Conservation (phyloP, 1,140 invertebrate species). For the Diorhabda carinulata region DNA sequence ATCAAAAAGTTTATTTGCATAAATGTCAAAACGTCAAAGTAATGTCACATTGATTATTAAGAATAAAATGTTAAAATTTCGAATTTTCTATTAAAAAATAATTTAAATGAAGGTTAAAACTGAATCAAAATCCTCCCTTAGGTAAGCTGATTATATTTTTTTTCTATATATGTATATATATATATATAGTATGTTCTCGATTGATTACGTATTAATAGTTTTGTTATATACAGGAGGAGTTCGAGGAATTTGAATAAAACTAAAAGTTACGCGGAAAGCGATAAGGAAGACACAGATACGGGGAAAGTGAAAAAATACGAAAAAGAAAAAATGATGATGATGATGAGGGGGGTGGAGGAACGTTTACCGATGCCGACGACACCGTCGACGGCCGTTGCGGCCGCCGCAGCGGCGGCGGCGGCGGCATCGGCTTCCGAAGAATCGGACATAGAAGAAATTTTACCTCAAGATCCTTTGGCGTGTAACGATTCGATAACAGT, state of each 20-base stretch:
- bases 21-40: too few species aligned
- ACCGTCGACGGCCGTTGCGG: conserved; percentile 14
- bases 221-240: conserved; percentile 47
- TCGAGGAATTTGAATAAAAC: conserved; percentile 57
- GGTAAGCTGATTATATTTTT: too few species aligned
- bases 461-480: conserved; percentile 63
- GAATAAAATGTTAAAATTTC: too few species aligned
- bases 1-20: too few species aligned
- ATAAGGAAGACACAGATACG: conserved; percentile 54
- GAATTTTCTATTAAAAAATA: too few species aligned
- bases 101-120: too few species aligned
- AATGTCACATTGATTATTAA: too few species aligned
- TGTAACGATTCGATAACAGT: conserved; percentile 44
- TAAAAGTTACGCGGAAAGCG: conserved; percentile 57
- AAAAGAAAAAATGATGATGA: not conserved
- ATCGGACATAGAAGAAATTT: conserved; percentile 64
- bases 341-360: conserved; percentile 31
- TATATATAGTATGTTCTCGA: too few species aligned
- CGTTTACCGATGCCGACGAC: not conserved
- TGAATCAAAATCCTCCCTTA: too few species aligned
- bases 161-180: too few species aligned
- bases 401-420: conserved; percentile 53
- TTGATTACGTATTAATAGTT: too few species aligned
- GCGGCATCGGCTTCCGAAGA: conserved; percentile 45
- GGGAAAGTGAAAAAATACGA: conserved; percentile 54